Conservation (phyloP, 2,888 invertebrate genomes). For the Linyphia triangularis region DNA sequence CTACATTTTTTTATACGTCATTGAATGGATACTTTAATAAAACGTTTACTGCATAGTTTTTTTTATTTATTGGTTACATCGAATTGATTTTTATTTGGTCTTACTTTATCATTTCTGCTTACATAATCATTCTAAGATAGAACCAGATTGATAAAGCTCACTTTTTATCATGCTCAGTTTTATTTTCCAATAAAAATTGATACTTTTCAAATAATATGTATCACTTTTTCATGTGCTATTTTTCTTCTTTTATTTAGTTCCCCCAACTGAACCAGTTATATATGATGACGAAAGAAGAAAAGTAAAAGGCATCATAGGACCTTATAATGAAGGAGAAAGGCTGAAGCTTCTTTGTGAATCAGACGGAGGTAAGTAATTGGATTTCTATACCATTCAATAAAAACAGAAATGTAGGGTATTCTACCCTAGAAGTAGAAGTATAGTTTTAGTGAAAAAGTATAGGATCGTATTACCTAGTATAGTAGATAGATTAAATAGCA, state of each 20-base stretch:
- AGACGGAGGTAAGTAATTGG: constrained; percentile 82
- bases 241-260: constrained; percentile 79
- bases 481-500: too few relatives aligned
- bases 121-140: too few relatives aligned
- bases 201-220: background rate
- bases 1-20: too few relatives aligned
- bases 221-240: background rate
- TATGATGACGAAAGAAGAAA: constrained; percentile 84
- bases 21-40: background rate
- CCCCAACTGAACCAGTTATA: constrained; percentile 89
- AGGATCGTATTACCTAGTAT: too few relatives aligned
- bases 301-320: constrained; percentile 76
- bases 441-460: background rate
- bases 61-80: background rate
- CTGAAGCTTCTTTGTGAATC: constrained; percentile 76
- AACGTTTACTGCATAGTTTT: background rate
- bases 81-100: background rate
- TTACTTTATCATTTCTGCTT: background rate
- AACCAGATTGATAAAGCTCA: too few relatives aligned
- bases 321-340: constrained; percentile 77
- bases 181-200: background rate
- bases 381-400: background rate
- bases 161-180: too few relatives aligned
- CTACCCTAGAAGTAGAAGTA: background rate
- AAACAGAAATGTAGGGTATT: background rate